phyloP scores from a whole-genome alignment of 92 coral and sea anemone genomes.

The Palythoa caribaeorum region DNA sequence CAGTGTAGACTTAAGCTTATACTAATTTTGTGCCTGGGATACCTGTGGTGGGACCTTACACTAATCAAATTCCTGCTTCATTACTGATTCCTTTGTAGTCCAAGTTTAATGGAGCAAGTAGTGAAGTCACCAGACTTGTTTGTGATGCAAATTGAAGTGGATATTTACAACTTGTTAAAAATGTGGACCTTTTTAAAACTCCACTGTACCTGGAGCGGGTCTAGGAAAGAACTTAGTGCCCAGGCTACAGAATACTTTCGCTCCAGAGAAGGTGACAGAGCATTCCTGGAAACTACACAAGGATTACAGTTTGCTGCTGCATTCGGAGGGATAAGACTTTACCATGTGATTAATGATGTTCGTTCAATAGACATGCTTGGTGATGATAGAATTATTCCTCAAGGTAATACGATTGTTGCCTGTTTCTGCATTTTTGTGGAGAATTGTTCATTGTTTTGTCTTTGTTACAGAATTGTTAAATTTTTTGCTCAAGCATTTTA shows the following conservation, averaged over 20 bases:
- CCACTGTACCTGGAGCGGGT: conserved; percentile 77
- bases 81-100: conserved; percentile 54
- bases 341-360: conserved; percentile 90
- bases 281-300: conserved; percentile 84
- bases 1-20: too few species aligned
- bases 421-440: too few species aligned
- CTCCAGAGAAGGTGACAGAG: conserved; percentile 51
- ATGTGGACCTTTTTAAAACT: conserved; percentile 90
- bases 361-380: conserved; percentile 85
- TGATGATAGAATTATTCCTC: conserved; percentile 88
- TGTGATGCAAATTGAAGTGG: conserved; percentile 99
- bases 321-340: conserved; percentile 83
- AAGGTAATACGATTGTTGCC: conserved; percentile 55
- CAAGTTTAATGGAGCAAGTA: conserved; percentile 88
- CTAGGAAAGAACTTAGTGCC: conserved; percentile 76
- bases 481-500: too few species aligned
- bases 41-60: too few species aligned
- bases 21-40: too few species aligned
- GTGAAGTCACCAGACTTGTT: conserved; percentile 88
- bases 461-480: too few species aligned
- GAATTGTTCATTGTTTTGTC: too few species aligned
- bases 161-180: conserved; percentile 85
- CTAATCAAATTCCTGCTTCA: not conserved
- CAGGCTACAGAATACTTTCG: conserved; percentile 76
- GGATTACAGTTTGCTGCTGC: conserved; percentile 80